Conservation (phyloP, 2,888 invertebrate genomes). For the Drosophila macrospina region DNA sequence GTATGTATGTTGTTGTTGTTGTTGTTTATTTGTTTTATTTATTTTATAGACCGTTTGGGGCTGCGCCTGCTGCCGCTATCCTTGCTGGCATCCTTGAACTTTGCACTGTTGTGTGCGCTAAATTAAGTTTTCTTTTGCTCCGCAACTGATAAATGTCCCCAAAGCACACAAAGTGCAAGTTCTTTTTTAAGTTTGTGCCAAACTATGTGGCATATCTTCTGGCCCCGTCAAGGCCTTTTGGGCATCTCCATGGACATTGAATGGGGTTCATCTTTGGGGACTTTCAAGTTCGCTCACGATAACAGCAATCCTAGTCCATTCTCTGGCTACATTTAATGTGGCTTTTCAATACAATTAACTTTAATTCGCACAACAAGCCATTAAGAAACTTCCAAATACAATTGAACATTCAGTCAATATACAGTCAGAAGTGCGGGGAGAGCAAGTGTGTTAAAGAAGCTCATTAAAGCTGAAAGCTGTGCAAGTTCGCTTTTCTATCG, state of each 20-base stretch:
- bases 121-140: slow-evolving; percentile 71
- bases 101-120: slow-evolving; percentile 69
- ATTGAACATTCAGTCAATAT: not conserved
- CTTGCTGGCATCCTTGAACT: slow-evolving; percentile 75
- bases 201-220: slow-evolving; percentile 76
- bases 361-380: not conserved
- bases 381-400: not conserved
- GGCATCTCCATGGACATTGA: slow-evolving; percentile 33
- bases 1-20: not conserved
- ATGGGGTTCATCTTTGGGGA: slow-evolving; percentile 60
- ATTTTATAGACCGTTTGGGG: slow-evolving; percentile 77
- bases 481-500: no score
- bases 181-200: slow-evolving; percentile 73
- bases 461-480: not conserved
- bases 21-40: slow-evolving; percentile 65
- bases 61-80: slow-evolving; percentile 55
- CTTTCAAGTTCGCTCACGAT: slow-evolving; percentile 57
- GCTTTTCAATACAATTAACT: slow-evolving; percentile 14
- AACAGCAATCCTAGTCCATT: slow-evolving; percentile 1
- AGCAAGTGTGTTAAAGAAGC: not conserved
- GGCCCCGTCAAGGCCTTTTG: slow-evolving; percentile 46
- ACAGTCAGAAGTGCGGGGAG: no score
- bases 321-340: no score
- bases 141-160: slow-evolving; percentile 78
- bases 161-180: slow-evolving; percentile 80